Evolutionary conservation across 2,888 invertebrate genomes (phyloP).

Genomic region (Pedicia rivosa): DNA sequence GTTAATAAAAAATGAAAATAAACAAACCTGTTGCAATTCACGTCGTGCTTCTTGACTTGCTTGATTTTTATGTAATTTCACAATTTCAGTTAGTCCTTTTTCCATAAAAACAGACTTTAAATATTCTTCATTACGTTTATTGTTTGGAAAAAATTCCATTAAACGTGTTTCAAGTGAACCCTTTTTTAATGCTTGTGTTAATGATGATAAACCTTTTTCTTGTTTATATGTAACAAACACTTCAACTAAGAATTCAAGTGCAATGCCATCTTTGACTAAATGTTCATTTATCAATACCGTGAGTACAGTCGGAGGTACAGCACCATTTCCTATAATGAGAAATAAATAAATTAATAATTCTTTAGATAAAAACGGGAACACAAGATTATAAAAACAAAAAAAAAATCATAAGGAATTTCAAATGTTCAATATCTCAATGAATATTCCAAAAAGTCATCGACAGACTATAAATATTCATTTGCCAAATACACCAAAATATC

Average conservation of each 20-base stretch:
- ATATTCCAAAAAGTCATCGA: too few relatives aligned
- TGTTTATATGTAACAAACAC: constrained; percentile 82
- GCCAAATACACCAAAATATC: too few relatives aligned
- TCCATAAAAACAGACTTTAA: constrained; percentile 66
- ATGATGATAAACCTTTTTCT: constrained; percentile 73
- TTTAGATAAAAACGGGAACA: background rate
- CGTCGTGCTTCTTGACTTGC: constrained; percentile 72
- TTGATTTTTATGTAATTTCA: constrained; percentile 66
- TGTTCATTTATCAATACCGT: constrained; percentile 83
- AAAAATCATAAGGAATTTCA: too few relatives aligned
- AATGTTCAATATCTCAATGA: too few relatives aligned
- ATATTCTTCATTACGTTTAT: constrained; percentile 82
- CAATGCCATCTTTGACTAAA: constrained; percentile 83
- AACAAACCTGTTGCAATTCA: constrained; percentile 46
- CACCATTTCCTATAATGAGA: constrained; percentile 49
- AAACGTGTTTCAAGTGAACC: constrained; percentile 71
- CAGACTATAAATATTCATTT: too few relatives aligned
- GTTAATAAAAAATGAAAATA: constrained; percentile 1
- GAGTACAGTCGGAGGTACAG: constrained; percentile 78
- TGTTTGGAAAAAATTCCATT: constrained; percentile 87
- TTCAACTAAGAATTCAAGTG: constrained; percentile 85
- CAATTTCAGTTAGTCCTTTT: constrained; percentile 64
- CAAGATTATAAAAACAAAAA: background rate
- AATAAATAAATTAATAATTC: constrained; percentile 5
- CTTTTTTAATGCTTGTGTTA: constrained; percentile 74